phyloP scores from a whole-genome alignment of 1,140 invertebrate genomes.

The Drosophila orena region DNA sequence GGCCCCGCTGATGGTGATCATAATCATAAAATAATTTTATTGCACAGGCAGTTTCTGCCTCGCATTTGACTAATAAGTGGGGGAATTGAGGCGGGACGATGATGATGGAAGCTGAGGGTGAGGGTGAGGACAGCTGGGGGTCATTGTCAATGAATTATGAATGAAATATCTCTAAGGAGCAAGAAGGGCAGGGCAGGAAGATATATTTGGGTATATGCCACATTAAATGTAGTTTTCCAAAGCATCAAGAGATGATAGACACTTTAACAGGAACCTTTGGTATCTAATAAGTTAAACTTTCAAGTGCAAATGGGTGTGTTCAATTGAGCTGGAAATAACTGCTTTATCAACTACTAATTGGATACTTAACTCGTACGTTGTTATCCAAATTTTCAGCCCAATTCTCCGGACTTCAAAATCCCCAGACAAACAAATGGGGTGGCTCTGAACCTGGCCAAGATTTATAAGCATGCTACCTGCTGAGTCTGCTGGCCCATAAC shows the following conservation, averaged over 20 bases:
- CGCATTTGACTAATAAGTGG: slow-evolving; percentile 60
- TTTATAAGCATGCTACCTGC: slow-evolving; percentile 30
- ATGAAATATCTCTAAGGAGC: slow-evolving; percentile 11
- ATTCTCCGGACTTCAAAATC: slow-evolving; percentile 2
- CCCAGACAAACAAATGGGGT: slow-evolving; percentile 9
- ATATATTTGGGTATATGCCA: neutral
- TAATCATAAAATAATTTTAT: slow-evolving; percentile 69
- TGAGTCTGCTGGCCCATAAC: slow-evolving; percentile 47
- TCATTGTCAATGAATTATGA: slow-evolving; percentile 24
- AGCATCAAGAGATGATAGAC: neutral
- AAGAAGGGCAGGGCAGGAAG: neutral
- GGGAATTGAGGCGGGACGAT: neutral
- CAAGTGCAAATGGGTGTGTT: neutral
- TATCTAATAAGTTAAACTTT: neutral
- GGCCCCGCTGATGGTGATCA: slow-evolving; percentile 39
- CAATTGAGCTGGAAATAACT: neutral
- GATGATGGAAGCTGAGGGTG: slow-evolving; percentile 13
- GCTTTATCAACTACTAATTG: neutral
- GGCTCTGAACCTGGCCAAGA: neutral
- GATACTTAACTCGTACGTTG: slow-evolving; percentile 5
- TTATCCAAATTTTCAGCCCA: slow-evolving; percentile 5
- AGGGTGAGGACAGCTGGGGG: slow-evolving; percentile 23
- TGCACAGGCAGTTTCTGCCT: slow-evolving; percentile 20
- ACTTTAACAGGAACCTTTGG: neutral
- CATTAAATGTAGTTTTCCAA: neutral